Evolutionary conservation across 37 sponge, comb jelly and placozoan species (phyloP), one percentile per base, ranked within the genome.

Genomic region (Haliclona indistincta): DNA sequence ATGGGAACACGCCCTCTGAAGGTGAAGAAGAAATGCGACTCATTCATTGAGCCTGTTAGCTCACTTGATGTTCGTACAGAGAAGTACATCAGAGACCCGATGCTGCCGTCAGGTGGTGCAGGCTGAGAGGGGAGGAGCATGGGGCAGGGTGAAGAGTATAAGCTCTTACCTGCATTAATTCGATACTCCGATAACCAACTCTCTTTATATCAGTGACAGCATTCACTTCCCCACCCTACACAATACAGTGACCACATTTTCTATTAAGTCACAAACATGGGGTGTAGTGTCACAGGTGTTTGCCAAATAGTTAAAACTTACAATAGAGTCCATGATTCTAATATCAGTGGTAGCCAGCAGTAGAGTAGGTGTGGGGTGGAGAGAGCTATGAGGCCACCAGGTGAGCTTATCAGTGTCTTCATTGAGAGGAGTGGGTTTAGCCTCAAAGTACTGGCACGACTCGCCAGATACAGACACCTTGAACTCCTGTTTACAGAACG

Each of bases 121-220:
- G n/a, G n/a, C n/a, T n/a, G n/a, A n/a, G n/a, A n/a, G n/a, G n/a
- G n/a, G n/a, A n/a, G n/a, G n/a, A n/a, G n/a, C n/a, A n/a, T n/a
- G n/a, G n/a, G n/a, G n/a, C n/a, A n/a, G n/a, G n/a, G n/a, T n/a
- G n/a, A n/a, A n/a, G n/a, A 25, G 28, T 28, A 6, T 55, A 55
- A 25, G 28, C 56, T 53, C 28, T 38, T 73, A 84, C 95, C 63
- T 91, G 89, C 10, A 91, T 68, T 4, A 95, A 74, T 37, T 95
- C 75, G 42, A 95, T 58, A 30, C 77, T 71, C 49, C 96, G 74
- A 44, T 88, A 95, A 1, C 96, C 96, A 63, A 95, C 63, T 2
- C 29, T 63, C 60, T 84, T 86, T 36, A 64, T 43, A 7, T 58
- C 23, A 25, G 7, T 25, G 7, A 58, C 22, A 11, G 6, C n/a